Conservation (phyloP, 2,888 invertebrate genomes). For the Melieria picta region DNA sequence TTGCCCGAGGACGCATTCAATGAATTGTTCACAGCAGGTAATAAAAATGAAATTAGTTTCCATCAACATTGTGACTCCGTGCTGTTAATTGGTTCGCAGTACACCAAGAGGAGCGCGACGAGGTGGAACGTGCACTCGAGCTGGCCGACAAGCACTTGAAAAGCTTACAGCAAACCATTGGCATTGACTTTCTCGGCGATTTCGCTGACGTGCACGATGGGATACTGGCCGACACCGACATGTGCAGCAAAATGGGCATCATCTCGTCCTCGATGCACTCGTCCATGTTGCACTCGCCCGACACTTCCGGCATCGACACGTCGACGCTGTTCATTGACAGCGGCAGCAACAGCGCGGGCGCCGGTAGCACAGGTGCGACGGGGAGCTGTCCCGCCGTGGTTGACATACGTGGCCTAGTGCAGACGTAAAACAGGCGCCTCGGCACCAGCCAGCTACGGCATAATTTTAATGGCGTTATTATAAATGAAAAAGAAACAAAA, state of each 20-base stretch:
- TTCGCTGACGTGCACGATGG: constrained; percentile 64
- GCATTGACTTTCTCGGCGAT: constrained; percentile 61
- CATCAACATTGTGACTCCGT: neutral
- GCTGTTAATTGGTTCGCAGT: constrained; percentile 47
- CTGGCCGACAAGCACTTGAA: constrained; percentile 80
- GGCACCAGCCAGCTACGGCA: too few species aligned
- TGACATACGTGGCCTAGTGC: constrained; percentile 64
- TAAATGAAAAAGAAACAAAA: neutral
- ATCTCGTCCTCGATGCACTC: constrained; percentile 56
- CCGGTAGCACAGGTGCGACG: constrained; percentile 40
- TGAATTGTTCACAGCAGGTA: constrained; percentile 81
- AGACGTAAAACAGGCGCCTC: constrained; percentile 53
- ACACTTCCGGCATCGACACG: constrained; percentile 54
- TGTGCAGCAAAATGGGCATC: constrained; percentile 51
- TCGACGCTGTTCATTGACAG: constrained; percentile 58
- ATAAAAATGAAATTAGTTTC: constrained; percentile 36
- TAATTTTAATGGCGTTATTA: too few species aligned
- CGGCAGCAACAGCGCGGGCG: constrained; percentile 48
- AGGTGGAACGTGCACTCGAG: constrained; percentile 85
- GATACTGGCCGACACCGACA: constrained; percentile 58
- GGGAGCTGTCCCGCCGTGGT: constrained; percentile 42
- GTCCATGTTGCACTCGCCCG: constrained; percentile 53
- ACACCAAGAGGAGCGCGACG: constrained; percentile 84
- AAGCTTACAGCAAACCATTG: constrained; percentile 73
- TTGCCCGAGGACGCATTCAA: constrained; percentile 85